Evolutionary conservation across 2,113 vertebrate genomes (phyloP), one percentile per base, ranked within the genome.

Genomic region (Cygnus buccinator): DNA sequence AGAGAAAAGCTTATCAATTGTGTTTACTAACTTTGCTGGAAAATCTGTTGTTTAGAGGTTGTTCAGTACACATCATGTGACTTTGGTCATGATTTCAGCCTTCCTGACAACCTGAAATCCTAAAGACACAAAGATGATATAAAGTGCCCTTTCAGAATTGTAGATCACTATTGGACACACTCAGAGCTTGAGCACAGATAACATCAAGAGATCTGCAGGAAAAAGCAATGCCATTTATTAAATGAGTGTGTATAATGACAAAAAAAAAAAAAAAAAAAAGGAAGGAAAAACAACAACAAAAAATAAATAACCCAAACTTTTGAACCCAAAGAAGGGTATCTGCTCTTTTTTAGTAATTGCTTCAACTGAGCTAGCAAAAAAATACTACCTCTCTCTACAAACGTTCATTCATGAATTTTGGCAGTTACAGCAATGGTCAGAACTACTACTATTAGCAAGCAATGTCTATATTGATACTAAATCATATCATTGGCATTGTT

Each of bases 211-310:
- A 66, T 75, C 74, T 82, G 58, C 10, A 68, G 77, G 74, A 41
- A 92, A 84, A 84, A 91, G 70, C 54, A 85, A 39, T 89, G 39
- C 12, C 52, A 16, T 91, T 84, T 95, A 75, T 87, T 94, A 96
- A 70, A 90, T 4, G 1, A 72, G 29, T 37, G 39, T 2, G 48
- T 91, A 35, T 65, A 68, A 84, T 7, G 65, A 82, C 14, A 73
- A 44, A 4, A 0, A 80, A 44, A 4, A 0, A 19, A 73, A 93
- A n/a, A 33, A 21, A 62, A 5, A 6, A 18, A 16, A 35, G 20
- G 22, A 22, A 22, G 10, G 11, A 59, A n/a, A 18, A n/a, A 58
- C 57, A n/a, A n/a, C 57, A n/a, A 59, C 19, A n/a, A 61, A 13
- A 11, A 62, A 62, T 37, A 23, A 37, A 37, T 54, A 50, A 77